Evolutionary conservation across 2,113 vertebrate genomes (phyloP), one percentile per base, ranked within the genome.

Genomic region (Hepsetus odoe): DNA sequence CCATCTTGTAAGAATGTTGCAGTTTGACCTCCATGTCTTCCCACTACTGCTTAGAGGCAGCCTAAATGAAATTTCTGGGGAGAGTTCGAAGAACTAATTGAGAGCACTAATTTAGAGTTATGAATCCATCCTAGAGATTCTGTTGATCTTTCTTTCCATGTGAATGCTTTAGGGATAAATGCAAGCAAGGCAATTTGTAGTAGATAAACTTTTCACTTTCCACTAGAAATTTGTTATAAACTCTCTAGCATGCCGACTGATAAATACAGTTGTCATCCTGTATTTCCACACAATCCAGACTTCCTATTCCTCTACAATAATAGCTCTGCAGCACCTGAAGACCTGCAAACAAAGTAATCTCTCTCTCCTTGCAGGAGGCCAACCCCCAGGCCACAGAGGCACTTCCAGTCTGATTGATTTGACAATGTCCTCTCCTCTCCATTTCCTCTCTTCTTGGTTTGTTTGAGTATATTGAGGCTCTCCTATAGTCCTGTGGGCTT

Each of bases 381-480:
- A 46, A 32, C 73, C 58, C 61, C 42, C 42, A 40, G 73, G 73
- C 61, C 68, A 55, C 69, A 40, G 53, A 46, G 74, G 69, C 75
- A 80, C 62, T 69, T 69, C 53, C 53, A 70, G 61, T 40, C 59
- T 78, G 74, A 83, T 69, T 72, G 70, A 84, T 77, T 78, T 72
- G 68, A 76, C 82, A 78, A 49, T 3, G 26, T 66, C 38, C 32
- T 72, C 61, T 68, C 26, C 55, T 72, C 56, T 76, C 49, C 35
- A 65, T 64, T 79, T 79, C 61, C 61, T 65, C 20, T 35, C 61
- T n/a, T 38, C 44, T 51, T 72, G 59, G 70, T 80, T 69, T 44
- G 53, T 18, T 72, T 46, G 73, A 74, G 77, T 62, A 67, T 26
- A 83, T 66, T 65, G 68, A 62, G 49, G 61, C 62, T 80, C 64